phyloP scores from a whole-genome alignment of 2,888 invertebrate species.

The Mesorhabditis belari region DNA sequence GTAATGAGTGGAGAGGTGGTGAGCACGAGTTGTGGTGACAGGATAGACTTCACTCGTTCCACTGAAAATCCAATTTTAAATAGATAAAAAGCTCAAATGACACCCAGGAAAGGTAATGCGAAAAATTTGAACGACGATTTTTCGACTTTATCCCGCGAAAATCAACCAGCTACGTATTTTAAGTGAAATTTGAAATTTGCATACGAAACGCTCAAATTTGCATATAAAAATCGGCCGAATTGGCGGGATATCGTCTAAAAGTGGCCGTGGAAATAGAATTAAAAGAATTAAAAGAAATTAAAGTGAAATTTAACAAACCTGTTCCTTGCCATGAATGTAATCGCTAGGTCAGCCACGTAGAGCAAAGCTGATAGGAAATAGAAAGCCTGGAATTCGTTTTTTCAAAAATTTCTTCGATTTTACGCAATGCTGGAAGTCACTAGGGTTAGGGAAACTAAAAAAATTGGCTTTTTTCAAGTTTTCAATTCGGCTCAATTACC shows the following conservation, averaged over 20 bases:
- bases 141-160: no score
- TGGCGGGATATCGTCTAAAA: no score
- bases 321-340: slow-evolving; percentile 44
- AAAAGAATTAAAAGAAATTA: not conserved
- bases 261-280: no score
- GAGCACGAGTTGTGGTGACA: not conserved
- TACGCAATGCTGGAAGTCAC: not conserved
- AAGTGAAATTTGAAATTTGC: no score
- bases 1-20: not conserved
- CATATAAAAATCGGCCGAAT: no score
- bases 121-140: not conserved
- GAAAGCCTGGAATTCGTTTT: slow-evolving; percentile 38
- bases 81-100: not conserved
- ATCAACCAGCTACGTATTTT: no score
- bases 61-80: no score
- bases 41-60: not conserved
- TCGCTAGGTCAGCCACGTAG: slow-evolving; percentile 39
- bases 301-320: slow-evolving; percentile 18
- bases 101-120: not conserved
- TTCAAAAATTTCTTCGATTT: not conserved
- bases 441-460: no score
- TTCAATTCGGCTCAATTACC: no score
- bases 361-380: slow-evolving; percentile 47
- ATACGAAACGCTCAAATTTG: no score
- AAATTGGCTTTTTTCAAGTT: no score